These are phyloP conservation scores for Piscicola geometra DNA, from an alignment of 2,888 invertebrate species.

Conservation along the genomic window DNA sequence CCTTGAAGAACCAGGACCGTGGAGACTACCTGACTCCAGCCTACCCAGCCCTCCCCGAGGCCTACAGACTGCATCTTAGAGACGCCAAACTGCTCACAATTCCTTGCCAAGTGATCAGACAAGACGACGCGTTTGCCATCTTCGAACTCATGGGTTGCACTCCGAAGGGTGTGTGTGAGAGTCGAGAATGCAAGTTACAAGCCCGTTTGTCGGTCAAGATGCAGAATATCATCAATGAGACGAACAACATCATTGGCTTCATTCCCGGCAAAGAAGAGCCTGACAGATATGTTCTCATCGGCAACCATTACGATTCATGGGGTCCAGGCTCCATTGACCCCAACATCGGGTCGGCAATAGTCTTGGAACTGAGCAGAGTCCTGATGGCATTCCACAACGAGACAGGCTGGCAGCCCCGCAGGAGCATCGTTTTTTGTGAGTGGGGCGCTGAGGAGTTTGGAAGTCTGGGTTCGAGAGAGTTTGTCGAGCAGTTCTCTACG, in stretches of 20 bases:
- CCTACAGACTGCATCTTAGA: constrained; percentile 18
- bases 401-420: constrained; percentile 57
- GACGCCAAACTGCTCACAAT: constrained; percentile 21
- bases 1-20: constrained; percentile 47
- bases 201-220: constrained; percentile 40
- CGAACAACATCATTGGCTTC: constrained; percentile 52
- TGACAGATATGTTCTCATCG: constrained; percentile 59
- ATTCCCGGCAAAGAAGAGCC: constrained; percentile 49
- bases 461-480: constrained; percentile 59
- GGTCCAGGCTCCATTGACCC: constrained; percentile 58
- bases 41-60: constrained; percentile 55
- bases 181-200: not conserved
- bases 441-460: constrained; percentile 60
- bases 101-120: constrained; percentile 26
- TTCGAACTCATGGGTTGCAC: not conserved
- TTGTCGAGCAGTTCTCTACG: constrained; percentile 52
- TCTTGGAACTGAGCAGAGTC: constrained; percentile 57
- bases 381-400: constrained; percentile 46
- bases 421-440: constrained; percentile 58
- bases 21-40: constrained; percentile 59
- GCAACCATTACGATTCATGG: constrained; percentile 61
- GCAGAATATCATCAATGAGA: constrained; percentile 27
- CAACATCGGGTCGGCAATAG: constrained; percentile 58
- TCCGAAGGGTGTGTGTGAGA: not conserved
- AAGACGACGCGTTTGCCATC: constrained; percentile 11